Evolutionary conservation across 2,113 vertebrate species (phyloP).

Genomic region (Apistogramma diplotaenia): DNA sequence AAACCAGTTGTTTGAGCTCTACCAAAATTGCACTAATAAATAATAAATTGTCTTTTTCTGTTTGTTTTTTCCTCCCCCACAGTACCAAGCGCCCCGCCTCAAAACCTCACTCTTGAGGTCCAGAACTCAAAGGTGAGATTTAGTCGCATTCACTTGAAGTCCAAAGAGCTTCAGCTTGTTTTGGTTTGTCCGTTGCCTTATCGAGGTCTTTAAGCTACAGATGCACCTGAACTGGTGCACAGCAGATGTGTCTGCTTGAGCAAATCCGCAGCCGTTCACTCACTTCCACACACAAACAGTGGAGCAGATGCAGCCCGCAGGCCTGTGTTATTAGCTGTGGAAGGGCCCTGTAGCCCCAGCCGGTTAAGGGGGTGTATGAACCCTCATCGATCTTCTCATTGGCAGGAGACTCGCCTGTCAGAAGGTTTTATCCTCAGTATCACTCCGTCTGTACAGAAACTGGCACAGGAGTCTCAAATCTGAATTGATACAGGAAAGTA

Average conservation of each 20-base stretch:
- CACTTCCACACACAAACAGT: not conserved
- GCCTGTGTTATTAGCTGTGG: slow-evolving; percentile 45
- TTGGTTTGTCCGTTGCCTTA: not conserved
- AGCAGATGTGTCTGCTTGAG: not conserved
- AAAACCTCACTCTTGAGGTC: slow-evolving; percentile 93
- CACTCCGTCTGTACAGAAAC: slow-evolving; percentile 13
- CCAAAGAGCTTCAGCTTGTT: not conserved
- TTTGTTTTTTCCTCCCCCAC: not conserved
- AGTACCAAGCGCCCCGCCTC: slow-evolving; percentile 93
- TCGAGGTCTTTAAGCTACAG: not conserved
- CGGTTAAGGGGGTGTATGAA: slow-evolving; percentile 50
- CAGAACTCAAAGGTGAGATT: slow-evolving; percentile 94
- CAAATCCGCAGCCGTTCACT: not conserved
- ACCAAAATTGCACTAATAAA: not conserved
- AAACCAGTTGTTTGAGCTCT: not conserved
- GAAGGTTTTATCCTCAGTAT: slow-evolving; percentile 54
- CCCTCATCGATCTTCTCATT: slow-evolving; percentile 62
- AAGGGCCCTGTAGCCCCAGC: slow-evolving; percentile 28
- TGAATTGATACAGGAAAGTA: not conserved
- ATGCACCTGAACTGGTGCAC: not conserved
- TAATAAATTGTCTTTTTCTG: not conserved
- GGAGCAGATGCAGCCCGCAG: slow-evolving; percentile 30
- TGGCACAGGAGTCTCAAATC: slow-evolving; percentile 3
- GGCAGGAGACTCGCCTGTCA: slow-evolving; percentile 65
- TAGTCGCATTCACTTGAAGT: not conserved